Conservation (phyloP, 2,797 vertebrate species). For the Cyprinella venusta region DNA sequence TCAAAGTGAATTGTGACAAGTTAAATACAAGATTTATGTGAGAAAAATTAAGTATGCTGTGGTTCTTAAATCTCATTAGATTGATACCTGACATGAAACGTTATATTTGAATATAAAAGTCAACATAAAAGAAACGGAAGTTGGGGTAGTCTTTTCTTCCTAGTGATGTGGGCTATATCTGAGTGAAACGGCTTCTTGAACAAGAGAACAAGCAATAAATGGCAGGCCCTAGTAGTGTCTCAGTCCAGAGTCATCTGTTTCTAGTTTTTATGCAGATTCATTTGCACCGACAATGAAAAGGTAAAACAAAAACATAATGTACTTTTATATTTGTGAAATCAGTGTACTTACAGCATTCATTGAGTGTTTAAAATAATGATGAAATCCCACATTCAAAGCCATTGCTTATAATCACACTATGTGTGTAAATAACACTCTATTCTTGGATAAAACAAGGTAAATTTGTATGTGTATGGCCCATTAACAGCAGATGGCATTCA, state of each 20-base stretch:
- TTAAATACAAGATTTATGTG: background rate
- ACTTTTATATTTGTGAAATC: background rate
- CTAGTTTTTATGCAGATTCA: background rate
- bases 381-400: background rate
- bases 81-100: too few species aligned
- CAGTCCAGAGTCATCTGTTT: background rate
- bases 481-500: conserved; percentile 47
- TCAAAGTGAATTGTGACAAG: background rate
- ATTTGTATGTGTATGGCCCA: conserved; percentile 31
- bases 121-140: background rate
- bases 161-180: too few species aligned
- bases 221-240: background rate
- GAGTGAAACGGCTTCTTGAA: too few species aligned
- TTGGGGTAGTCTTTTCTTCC: background rate
- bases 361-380: background rate
- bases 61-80: background rate
- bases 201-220: background rate
- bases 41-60: background rate
- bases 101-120: background rate
- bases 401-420: background rate
- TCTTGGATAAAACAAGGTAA: conserved; percentile 19
- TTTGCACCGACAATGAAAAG: background rate
- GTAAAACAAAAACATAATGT: background rate
- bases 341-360: background rate
- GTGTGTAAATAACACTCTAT: background rate